Percentiles rank a stretch among this genome's conserved stretches.
Conservation (phyloP, 2,797 vertebrate species). For the Cygnus olor region DNA sequence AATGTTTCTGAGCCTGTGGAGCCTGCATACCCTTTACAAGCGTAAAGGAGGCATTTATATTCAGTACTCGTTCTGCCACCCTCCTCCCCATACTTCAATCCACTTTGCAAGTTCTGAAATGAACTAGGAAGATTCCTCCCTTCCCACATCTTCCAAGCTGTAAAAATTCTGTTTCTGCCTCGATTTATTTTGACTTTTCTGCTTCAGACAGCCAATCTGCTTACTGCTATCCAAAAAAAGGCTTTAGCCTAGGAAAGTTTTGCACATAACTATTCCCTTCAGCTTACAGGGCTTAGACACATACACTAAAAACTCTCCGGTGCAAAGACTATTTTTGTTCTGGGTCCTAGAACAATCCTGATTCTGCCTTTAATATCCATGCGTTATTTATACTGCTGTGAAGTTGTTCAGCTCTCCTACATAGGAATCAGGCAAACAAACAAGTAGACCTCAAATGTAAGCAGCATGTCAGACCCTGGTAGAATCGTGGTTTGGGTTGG, state of each 20-base stretch:
- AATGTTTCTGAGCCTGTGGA: background rate
- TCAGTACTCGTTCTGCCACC: background rate
- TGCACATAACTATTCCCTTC: background rate
- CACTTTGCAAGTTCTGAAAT: background rate
- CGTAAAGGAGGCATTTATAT: conserved; percentile 19
- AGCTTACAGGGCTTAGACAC: background rate
- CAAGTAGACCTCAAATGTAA: background rate
- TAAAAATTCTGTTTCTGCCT: background rate
- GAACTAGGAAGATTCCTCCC: background rate
- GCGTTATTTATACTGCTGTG: background rate
- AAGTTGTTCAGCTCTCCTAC: background rate
- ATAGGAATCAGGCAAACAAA: background rate
- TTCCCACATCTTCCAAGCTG: background rate
- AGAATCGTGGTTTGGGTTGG: no score
- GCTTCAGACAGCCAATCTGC: background rate
- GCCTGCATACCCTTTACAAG: background rate
- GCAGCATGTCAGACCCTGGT: background rate
- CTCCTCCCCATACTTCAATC: background rate
- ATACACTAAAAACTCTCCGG: background rate
- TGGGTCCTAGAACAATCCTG: background rate
- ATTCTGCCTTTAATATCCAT: background rate
- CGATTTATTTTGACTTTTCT: background rate
- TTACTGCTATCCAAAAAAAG: background rate
- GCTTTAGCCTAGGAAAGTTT: background rate
- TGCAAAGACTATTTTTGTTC: background rate